Evolutionary conservation across 2,888 invertebrate species (phyloP), one percentile per base, ranked within the genome.

Genomic region (Pseudanteris insignis): DNA sequence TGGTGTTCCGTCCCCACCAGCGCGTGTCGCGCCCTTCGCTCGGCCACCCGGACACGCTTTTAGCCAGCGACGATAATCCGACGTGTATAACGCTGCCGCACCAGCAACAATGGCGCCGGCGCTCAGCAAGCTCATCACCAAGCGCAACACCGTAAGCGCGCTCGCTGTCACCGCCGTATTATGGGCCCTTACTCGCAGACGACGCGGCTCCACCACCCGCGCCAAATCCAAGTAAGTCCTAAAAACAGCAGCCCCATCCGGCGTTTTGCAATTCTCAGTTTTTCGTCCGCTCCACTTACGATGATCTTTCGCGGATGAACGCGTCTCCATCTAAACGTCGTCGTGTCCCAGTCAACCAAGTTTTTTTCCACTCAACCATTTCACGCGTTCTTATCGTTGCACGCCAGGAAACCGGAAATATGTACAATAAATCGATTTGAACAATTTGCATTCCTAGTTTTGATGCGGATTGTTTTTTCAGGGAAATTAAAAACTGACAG

Each of bases 111-210:
- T 91, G 91, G 90, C 91, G 69, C 90, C 89, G 68, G 85, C 84
- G 77, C 84, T 89, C 65, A 91, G 91, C 81, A 91, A 89, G 85
- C 82, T 89, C 72, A 84, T 88, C 65, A 86, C 86, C 68, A 86
- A 86, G 80, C 88, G 86, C 76, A 86, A 86, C 78, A 83, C 85
- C 69, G 83, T 88, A 63, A 88, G 86, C 61, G 82, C 87, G 54
- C 86, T 87, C 67, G 87, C 89, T 53, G 83, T 88, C 26, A 67
- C 73, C n/a, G 53, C 66, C 4, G 51, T 79, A 3, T 64, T 78
- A 21, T 77, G 77, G 74, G 63, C 75, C 1, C 46, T 79, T 8
- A 73, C 68, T 37, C 67, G 68, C 13, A 74, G 72, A 53, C 65
- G 70, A 18, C 67, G 54, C 25, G 75, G 70, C 37, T 67, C 28